Evolutionary conservation across 2,888 invertebrate genomes (phyloP), one percentile per base, ranked within the genome.

Genomic region (Thera britannica): DNA sequence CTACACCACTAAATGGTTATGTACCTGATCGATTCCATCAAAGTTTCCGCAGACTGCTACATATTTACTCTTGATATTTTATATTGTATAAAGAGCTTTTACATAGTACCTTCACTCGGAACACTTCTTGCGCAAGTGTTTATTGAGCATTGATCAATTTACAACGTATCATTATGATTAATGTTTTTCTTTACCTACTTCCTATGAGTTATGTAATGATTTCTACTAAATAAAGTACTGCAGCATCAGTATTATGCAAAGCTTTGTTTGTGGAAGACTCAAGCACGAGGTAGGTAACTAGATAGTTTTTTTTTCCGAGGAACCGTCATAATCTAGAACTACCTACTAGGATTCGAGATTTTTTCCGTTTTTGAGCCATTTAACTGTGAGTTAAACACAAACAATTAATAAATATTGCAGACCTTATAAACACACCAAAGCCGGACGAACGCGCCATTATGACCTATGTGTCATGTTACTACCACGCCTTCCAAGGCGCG

Each of bases 391-490:
- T 73, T 77, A 70, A 77, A 79, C 75, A 76, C 77, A 76, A 80
- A 78, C 74, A 76, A 72, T 81, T 77, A 80, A 79, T 88, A 79
- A 85, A 89, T 83, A 88, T 93, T 93, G 74, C 95, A 99, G 99
- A 99, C 97, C 97, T 99, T 96, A 98, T 99, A 96, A 99, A 99
- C 97, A 98, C 98, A 87, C 98, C 98, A 90, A 99, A 99, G 95
- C 99, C 99, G 93, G 99, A 99, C 95, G 99, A 99, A 95, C 97
- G 99, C 95, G 99, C 99, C 92, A 99, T 99, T 93, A 99, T 99
- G 99, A 99, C 99, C 87, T 99, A 99, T 95, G 99, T 99, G 94
- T 99, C 99, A 93, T 99, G 99, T 96, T 99, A 99, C 96, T 99
- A 99, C 95, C 99, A 99, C 95, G 99, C 99, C 94, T 99, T 99